Evolutionary conservation across 1,140 invertebrate species (phyloP), one percentile per base, ranked within the genome.

Genomic region (Hypothenemus hampei): DNA sequence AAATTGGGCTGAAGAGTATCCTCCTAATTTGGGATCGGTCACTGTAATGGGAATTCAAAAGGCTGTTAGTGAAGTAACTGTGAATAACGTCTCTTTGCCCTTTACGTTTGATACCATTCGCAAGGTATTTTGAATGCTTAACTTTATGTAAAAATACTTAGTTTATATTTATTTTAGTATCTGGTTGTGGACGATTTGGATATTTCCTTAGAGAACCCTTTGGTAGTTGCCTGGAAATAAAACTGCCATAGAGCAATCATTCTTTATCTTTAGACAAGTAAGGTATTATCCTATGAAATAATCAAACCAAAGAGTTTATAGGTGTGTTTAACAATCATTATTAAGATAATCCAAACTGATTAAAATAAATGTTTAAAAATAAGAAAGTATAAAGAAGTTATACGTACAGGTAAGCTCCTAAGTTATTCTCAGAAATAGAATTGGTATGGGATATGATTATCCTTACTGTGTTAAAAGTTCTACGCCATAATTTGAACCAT

Each of bases 1-100:
- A 3, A 76, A 75, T 70, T 77, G 76, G 73, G 75, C 75, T 0
- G 73, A 72, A 45, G 76, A 78, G 0, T 72, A 73, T 0, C 75
- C 77, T 0, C 70, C 75, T 0, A 69, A 70, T 56, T 58, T 72
- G 39, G 68, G 61, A 3, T 23, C 43, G 7, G 60, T 72, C 8
- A 66, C 60, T 1, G 49, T 70, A 18, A 29, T 72, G 40, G 69
- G 69, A 3, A 8, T 72, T 5, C 52, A 57, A n/a, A 53, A 56
- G n/a, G 49, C 62, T 4, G 61, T 70, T 5, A 44, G 48, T 2
- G 52, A 60, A 26, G 69, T 70, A 8, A 55, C 33, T 15, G 60
- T 72, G 6, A 71, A 71, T 52, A 58, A 62, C 19, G n/a, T 61
- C 3, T 46, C 53, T 1, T 58, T 66, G 35, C 16, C 57, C 39